Conservation (phyloP, 2,888 invertebrate species). For the Blastobasis adustella region DNA sequence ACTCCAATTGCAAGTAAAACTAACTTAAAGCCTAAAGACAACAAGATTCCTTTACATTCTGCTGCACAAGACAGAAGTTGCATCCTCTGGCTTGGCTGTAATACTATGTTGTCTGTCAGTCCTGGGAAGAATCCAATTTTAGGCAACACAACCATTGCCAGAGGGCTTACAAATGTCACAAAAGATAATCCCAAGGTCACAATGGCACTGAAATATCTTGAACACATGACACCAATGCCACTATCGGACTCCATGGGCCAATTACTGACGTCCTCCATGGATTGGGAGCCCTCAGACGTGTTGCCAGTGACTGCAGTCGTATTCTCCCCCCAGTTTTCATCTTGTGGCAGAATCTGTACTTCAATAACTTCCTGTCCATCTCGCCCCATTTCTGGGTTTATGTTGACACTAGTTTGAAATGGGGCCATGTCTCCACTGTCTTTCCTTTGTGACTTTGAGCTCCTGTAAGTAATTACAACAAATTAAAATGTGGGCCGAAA, state of each 20-base stretch:
- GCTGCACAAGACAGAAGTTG: conserved; percentile 88
- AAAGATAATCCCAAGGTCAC: conserved; percentile 86
- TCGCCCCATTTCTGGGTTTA: conserved; percentile 83
- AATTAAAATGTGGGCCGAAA: no score
- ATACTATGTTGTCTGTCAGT: conserved; percentile 78
- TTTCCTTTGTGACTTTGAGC: conserved; percentile 79
- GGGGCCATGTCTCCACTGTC: conserved; percentile 85
- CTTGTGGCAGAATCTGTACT: conserved; percentile 96
- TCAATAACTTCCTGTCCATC: conserved; percentile 95
- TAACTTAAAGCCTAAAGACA: conserved; percentile 93
- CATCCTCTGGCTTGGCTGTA: conserved; percentile 80
- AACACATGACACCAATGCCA: conserved; percentile 83
- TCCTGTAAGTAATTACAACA: conserved; percentile 51
- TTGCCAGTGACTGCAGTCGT: conserved; percentile 98
- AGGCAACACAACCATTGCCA: conserved; percentile 96
- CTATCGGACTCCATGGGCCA: conserved; percentile 86
- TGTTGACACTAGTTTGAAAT: conserved; percentile 89
- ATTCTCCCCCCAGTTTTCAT: conserved; percentile 99
- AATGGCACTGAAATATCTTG: conserved; percentile 88
- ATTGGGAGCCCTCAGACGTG: conserved; percentile 96
- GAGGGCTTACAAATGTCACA: conserved; percentile 91
- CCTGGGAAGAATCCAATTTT: conserved; percentile 91
- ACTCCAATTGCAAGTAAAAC: conserved; percentile 91
- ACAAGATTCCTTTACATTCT: conserved; percentile 94
- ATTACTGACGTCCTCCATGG: conserved; percentile 91